Percentiles rank a stretch among this genome's conserved stretches.
Conservation (phyloP, 2,888 invertebrate species). For the Lasius platythorax region DNA sequence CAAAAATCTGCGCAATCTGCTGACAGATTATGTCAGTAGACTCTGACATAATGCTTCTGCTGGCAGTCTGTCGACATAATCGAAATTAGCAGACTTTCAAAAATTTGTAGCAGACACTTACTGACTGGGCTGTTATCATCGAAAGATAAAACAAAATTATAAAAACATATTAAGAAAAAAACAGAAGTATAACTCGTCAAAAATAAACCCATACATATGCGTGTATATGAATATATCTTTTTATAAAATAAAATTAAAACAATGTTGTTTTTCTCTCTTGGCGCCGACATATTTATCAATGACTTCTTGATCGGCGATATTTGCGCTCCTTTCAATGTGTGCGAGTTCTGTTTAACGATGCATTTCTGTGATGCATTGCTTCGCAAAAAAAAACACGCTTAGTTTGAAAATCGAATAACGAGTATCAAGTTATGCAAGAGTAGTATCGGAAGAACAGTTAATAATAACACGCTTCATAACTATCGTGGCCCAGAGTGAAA, state of each 20-base stretch:
- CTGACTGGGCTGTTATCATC: not conserved
- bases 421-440: conserved; percentile 36
- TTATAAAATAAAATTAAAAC: conserved; percentile 10
- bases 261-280: conserved; percentile 7
- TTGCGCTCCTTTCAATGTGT: not conserved
- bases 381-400: conserved; percentile 30
- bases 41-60: too few species aligned
- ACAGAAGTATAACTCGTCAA: not conserved
- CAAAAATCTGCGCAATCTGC: too few species aligned
- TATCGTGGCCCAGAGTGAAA: not conserved
- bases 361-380: not conserved
- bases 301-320: conserved; percentile 7
- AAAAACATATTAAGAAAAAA: not conserved
- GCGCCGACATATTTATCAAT: conserved; percentile 24
- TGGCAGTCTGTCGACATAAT: too few species aligned
- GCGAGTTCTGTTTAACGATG: not conserved
- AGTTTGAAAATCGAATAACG: conserved; percentile 28
- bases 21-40: too few species aligned
- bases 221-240: not conserved
- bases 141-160: not conserved
- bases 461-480: conserved; percentile 1
- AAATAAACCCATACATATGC: not conserved
- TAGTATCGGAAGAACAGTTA: not conserved
- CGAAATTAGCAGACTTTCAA: too few species aligned
- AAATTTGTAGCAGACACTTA: too few species aligned